Base-by-base conservation (phyloP, 2,888 invertebrate species). In the Pycnomerus fuliginosus region DNA sequence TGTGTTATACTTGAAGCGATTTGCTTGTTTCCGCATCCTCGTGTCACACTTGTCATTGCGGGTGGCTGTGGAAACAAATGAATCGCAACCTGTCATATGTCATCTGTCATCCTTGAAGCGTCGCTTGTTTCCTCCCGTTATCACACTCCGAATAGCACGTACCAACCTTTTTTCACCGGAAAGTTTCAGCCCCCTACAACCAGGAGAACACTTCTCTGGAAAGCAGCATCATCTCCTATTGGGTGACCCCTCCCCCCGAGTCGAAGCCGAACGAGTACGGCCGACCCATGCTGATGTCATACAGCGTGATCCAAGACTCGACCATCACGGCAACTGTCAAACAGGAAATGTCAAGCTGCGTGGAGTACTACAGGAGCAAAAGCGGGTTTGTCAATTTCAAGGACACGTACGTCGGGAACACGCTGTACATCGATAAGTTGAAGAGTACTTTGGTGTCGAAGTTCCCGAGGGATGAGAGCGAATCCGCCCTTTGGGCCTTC, bases 161-260 rank as follows among this genome's bases (percentile, higher is more conserved):
- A n/a, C n/a, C n/a, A n/a, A n/a, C n/a, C n/a, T n/a, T n/a, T n/a
- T n/a, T n/a, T n/a, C n/a, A n/a, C n/a, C n/a, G n/a, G n/a, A n/a
- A n/a, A 30, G 42, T 77, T 78, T 37, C 68, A 91, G 90, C 91
- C 22, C 90, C 92, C 0, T 90, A 90, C 63, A 86, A 87, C 63
- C 84, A 83, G 44, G 88, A 89, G 65, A 86, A 85, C 62, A 82
- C 82, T 36, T 86, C 87, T 14, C 71, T 89, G 53, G 91, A 91
- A 63, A 92, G 93, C 1, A 85, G 85, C 29, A 78, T 91, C 8
- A 85, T 88, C 48, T 85, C 90, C 40, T 96, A 90, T 71, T 96
- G 96, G 95, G 92, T 95, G 2, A 83, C 91, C 76, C 94, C 96
- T n/a, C 95, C 96, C 1, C 89, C 91, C 27, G 96, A 96, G 75